phyloP scores from a whole-genome alignment of 2,888 invertebrate genomes.

The Eristalis intricaria region DNA sequence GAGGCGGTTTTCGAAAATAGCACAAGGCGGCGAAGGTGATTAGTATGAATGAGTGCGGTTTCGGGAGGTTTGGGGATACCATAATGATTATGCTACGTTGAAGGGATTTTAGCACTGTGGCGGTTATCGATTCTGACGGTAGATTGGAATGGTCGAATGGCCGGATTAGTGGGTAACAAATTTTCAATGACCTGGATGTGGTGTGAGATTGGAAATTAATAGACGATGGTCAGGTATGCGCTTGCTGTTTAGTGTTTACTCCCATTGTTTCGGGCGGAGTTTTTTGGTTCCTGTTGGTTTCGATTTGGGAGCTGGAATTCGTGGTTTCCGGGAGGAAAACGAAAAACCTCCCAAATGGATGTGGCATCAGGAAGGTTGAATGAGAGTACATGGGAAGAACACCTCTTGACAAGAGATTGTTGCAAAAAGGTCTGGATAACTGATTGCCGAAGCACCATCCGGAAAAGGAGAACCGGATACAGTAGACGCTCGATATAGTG shows the following conservation, averaged over 20 bases:
- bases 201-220: background rate
- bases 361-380: too few species aligned
- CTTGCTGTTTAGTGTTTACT: background rate
- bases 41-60: conserved; percentile 7
- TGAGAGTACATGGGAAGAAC: too few species aligned
- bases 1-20: background rate
- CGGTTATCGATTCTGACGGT: background rate
- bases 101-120: conserved; percentile 9
- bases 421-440: too few species aligned
- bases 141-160: background rate
- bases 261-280: background rate
- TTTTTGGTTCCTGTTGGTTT: background rate
- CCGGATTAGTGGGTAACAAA: background rate
- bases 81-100: conserved; percentile 15
- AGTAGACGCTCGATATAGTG: too few species aligned
- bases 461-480: too few species aligned
- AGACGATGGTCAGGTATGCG: background rate
- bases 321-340: too few species aligned
- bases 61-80: background rate
- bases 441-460: too few species aligned
- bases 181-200: background rate
- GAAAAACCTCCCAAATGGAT: too few species aligned
- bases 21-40: background rate
- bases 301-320: background rate
- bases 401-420: too few species aligned